Evolutionary conservation across 92 coral and sea anemone species (phyloP), one percentile per base, ranked within the genome.

Genomic region (Blastomussa wellsi): DNA sequence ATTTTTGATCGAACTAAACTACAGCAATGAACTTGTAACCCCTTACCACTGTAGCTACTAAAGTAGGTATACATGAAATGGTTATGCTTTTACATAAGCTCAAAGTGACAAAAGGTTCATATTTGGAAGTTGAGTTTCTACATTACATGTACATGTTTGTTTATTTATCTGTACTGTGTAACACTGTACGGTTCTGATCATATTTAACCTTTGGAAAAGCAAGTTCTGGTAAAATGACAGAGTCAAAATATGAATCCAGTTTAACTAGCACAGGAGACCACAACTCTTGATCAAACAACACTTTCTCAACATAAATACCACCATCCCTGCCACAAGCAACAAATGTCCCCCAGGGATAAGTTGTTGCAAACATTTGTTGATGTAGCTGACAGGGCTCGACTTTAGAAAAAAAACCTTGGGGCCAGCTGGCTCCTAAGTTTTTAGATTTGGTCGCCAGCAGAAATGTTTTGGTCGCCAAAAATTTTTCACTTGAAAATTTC

Each of bases 331-430:
- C 80, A 53, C 71, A 78, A 31, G 68, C 82, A 31, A 55, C 71
- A 53, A 55, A 53, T 53, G 55, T 36, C 29, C 82, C 82, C 83
- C 57, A 51, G 32, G n/a, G 83, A 79, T 79, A 79, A 26, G 62
- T 44, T 76, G 79, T 79, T 55, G 35, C 72, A 79, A 79, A 79
- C 83, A 79, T 79, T 59, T 79, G 82, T 36, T 78, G 82, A 53
- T 19, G 71, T 62, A 78, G 26, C 16, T 76, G 81, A 77, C 24
- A 55, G n/a, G n/a, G n/a, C n/a, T n/a, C n/a, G n/a, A n/a, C n/a
- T n/a, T n/a, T n/a, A n/a, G n/a, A n/a, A n/a, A n/a, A n/a, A n/a
- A n/a, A n/a, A n/a, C n/a, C n/a, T n/a, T n/a, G n/a, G n/a, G n/a
- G n/a, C n/a, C n/a, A n/a, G n/a, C n/a, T n/a, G n/a, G n/a, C n/a